Conservation (phyloP, 2,888 invertebrate genomes). For the Linnaemya tessellans region DNA sequence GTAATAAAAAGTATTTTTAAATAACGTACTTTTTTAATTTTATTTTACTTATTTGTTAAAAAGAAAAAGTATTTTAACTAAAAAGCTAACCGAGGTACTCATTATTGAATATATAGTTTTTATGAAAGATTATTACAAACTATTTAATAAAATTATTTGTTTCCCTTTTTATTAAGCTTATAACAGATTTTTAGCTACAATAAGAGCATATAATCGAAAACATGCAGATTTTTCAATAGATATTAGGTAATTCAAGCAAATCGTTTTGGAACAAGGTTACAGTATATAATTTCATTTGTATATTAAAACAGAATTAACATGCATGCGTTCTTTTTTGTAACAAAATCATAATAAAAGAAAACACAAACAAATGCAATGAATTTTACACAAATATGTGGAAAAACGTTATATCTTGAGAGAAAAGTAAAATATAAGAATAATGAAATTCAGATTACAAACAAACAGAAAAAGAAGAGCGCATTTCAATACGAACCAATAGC, state of each 20-base stretch:
- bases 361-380: conserved; percentile 44
- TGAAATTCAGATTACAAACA: conserved; percentile 46
- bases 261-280: background rate
- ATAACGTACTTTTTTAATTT: too few relatives aligned
- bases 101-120: too few relatives aligned
- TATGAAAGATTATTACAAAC: too few relatives aligned
- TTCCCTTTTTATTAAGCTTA: too few relatives aligned
- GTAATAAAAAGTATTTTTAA: too few relatives aligned
- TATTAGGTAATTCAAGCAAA: conserved; percentile 10
- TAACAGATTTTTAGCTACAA: too few relatives aligned
- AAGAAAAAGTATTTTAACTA: too few relatives aligned
- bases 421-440: background rate
- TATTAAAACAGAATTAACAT: conserved; percentile 15
- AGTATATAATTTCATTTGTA: background rate
- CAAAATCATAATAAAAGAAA: conserved; percentile 2
- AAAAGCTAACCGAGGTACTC: too few relatives aligned
- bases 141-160: too few relatives aligned
- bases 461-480: conserved; percentile 63
- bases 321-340: conserved; percentile 54
- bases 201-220: background rate
- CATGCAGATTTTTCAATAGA: conserved; percentile 1
- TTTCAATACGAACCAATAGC: conserved; percentile 81
- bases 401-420: background rate
- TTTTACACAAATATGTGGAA: conserved; percentile 31
- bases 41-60: too few relatives aligned